Percentiles rank a stretch among this genome's conserved stretches.
These are phyloP conservation scores for Diachasma alloeum DNA, from an alignment of 1,140 invertebrate genomes.

Conservation along the genomic window DNA sequence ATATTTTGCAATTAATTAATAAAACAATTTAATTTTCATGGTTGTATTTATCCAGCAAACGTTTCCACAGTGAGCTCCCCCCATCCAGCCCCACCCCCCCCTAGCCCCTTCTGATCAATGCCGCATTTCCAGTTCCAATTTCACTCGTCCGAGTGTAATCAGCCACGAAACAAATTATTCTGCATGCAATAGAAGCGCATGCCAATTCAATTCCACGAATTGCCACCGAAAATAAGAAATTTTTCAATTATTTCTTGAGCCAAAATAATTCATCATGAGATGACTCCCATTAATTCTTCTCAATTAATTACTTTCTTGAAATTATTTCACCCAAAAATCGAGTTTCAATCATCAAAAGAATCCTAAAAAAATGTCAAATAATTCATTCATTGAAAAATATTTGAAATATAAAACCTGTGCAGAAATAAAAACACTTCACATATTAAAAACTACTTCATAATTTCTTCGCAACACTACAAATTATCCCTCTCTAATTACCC, in stretches of 20 bases:
- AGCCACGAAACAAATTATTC: conserved; percentile 24
- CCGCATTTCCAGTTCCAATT: conserved; percentile 38
- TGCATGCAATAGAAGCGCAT: neutral
- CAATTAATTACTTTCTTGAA: too few species aligned
- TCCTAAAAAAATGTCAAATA: too few species aligned
- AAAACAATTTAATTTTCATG: conserved; percentile 8
- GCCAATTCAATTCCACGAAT: conserved; percentile 2
- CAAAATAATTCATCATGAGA: neutral
- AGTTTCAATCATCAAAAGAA: too few species aligned
- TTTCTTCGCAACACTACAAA: too few species aligned
- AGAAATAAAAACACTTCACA: neutral
- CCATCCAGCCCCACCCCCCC: neutral
- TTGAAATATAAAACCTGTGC: too few species aligned
- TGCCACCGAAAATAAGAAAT: neutral
- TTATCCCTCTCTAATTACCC: neutral
- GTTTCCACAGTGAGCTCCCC: neutral
- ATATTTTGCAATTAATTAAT: neutral
- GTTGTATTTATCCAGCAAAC: neutral
- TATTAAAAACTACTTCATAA: too few species aligned
- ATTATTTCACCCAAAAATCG: too few species aligned
- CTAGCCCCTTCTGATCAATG: conserved; percentile 32
- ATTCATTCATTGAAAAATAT: too few species aligned
- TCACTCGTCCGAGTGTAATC: conserved; percentile 25
- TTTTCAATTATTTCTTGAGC: neutral
- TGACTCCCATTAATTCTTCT: too few species aligned